phyloP scores from a whole-genome alignment of 1,140 invertebrate genomes.

The Semibalanus balanoides region DNA sequence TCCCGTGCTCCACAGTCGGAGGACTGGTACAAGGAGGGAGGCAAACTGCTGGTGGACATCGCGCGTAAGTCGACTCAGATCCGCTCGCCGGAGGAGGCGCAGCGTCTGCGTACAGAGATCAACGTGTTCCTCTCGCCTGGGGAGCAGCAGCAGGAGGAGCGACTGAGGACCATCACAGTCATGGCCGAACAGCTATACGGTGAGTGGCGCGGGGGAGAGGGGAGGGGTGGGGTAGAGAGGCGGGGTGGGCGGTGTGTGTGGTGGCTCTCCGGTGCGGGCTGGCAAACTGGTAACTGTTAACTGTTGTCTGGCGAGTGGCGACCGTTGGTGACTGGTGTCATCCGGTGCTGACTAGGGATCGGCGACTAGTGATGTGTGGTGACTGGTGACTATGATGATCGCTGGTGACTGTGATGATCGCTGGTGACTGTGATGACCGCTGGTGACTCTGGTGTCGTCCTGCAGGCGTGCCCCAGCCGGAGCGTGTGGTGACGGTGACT shows the following conservation, averaged over 20 bases:
- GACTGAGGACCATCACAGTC: conserved; percentile 48
- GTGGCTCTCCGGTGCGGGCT: no score
- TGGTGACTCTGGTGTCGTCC: no score
- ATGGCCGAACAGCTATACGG: conserved; percentile 51
- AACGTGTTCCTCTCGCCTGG: conserved; percentile 50
- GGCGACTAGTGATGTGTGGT: no score
- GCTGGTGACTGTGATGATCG: no score
- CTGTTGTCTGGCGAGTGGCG: no score
- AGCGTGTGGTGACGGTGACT: conserved; percentile 41
- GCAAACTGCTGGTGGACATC: conserved; percentile 49
- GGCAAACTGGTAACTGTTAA: no score
- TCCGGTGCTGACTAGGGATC: no score
- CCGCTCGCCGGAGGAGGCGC: conserved; percentile 41
- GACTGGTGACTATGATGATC: no score
- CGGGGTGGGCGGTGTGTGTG: no score
- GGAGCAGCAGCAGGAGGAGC: conserved; percentile 47
- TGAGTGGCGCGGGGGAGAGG: conserved; percentile 16
- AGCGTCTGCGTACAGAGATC: conserved; percentile 44
- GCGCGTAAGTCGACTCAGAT: conserved; percentile 50
- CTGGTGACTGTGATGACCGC: no score
- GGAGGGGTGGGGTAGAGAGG: no score
- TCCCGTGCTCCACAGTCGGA: conserved; percentile 39
- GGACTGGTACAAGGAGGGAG: conserved; percentile 57
- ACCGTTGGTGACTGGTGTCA: no score
- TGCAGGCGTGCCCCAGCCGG: conserved; percentile 33